Percentiles rank a stretch among this genome's conserved stretches.
phyloP scores from a whole-genome alignment of 1,140 invertebrate genomes.

The Eriosoma lanigerum region DNA sequence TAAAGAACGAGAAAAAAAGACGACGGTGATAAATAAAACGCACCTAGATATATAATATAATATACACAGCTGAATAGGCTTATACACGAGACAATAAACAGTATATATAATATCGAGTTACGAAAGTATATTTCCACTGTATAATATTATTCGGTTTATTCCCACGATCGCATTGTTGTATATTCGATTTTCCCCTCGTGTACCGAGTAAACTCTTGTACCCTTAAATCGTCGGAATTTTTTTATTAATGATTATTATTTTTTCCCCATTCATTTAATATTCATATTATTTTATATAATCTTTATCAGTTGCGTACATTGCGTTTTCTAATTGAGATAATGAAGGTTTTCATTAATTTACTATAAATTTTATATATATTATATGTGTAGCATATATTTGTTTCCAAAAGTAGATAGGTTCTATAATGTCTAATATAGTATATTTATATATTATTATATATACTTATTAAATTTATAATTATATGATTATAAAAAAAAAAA shows the following conservation, averaged over 20 bases:
- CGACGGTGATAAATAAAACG: constrained; percentile 5
- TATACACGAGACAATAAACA: constrained; percentile 13
- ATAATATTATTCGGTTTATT: not conserved
- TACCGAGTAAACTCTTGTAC: constrained; percentile 20
- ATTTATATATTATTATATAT: no score
- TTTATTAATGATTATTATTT: not conserved
- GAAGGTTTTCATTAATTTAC: no score
- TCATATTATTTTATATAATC: no score
- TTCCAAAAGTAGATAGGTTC: no score
- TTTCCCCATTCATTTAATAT: no score
- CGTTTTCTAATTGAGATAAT: no score
- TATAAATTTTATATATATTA: no score
- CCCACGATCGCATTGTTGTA: not conserved
- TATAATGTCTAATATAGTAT: no score
- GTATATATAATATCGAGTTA: constrained; percentile 39
- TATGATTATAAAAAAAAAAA: no score
- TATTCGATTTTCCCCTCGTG: constrained; percentile 22
- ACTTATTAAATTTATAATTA: no score
- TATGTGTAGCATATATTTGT: no score
- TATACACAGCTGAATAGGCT: constrained; percentile 9
- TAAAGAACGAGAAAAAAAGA: not conserved
- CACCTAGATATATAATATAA: not conserved
- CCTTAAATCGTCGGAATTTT: not conserved
- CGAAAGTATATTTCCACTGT: constrained; percentile 29
- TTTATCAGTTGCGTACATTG: no score